Evolutionary conservation across 1,140 invertebrate genomes (phyloP), one percentile per base, ranked within the genome.

Genomic region (Pygmarrhopalites habei): DNA sequence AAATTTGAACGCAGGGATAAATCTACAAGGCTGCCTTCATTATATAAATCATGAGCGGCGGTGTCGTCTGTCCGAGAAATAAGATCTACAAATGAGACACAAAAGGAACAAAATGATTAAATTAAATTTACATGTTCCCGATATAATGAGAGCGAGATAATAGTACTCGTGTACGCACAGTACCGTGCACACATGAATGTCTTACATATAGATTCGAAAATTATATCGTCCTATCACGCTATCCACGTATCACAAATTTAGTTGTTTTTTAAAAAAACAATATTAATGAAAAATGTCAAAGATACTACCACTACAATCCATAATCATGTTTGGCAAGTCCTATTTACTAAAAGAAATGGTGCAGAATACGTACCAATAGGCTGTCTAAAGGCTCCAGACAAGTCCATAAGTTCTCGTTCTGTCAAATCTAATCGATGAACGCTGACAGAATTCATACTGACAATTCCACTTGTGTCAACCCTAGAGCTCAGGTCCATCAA

Each of bases 401-500:
- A 51, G 26, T 70, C 68, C 56, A 64, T 35, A 0, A 68, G 26
- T 53, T 68, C 66, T 15, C 52, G 26, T 28, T 64, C 56, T 2
- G 55, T 63, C 25, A 53, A 44, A 23, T 64, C 57, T 5, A 58
- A 32, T 47, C 59, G 41, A 25, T 59, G 62, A n/a, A 57, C 47
- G 21, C 21, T 49, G n/a, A 58, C 44, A 19, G 35, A 39, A 1
- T 39, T 32, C 57, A 64, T 64, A 21, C 58, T 25, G 12, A 55
- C 32, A 44, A 52, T 58, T 17, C 25, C 35, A 19, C 5, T 55
- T 25, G 51, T 32, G 5, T 44, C 62, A 14, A 64, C 66, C 17
- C 67, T n/a, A n/a, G 65, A 67, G 32, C 64, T 67, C 7, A 67
- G 46, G 53, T 70, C 68, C 55, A 70, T 67, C 3, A 67, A 39